phyloP scores from a whole-genome alignment of 1,140 invertebrate species.

The Drosophila pseudoobscura region DNA sequence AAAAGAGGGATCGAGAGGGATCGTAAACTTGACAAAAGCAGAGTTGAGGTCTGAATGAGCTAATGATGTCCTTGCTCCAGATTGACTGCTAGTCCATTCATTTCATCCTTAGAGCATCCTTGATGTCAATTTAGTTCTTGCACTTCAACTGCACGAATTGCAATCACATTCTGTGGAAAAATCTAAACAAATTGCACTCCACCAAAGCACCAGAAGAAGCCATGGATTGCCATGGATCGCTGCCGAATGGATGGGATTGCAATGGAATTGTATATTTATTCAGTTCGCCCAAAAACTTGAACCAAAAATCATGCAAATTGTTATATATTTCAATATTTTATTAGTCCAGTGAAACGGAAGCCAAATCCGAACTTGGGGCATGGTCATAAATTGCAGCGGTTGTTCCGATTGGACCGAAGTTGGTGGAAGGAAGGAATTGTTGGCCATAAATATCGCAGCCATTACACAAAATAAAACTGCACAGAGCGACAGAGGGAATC shows the following conservation, averaged over 20 bases:
- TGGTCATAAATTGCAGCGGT: constrained; percentile 75
- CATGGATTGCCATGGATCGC: constrained; percentile 11
- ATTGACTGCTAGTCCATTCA: too few relatives aligned
- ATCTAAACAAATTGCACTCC: constrained; percentile 34
- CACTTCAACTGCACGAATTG: constrained; percentile 2
- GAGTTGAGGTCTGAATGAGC: constrained; percentile 24
- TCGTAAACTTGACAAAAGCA: constrained; percentile 2
- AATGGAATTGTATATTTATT: constrained; percentile 37
- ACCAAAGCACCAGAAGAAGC: constrained; percentile 13
- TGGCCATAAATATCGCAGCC: constrained; percentile 64
- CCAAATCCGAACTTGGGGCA: constrained; percentile 33
- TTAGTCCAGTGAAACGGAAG: constrained; percentile 48
- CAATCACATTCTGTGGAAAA: constrained; percentile 13
- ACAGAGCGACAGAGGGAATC: constrained; percentile 20
- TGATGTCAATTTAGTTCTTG: constrained; percentile 34
- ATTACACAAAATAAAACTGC: constrained; percentile 32
- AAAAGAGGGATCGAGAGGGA: background rate
- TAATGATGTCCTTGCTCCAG: background rate
- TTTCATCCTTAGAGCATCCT: constrained; percentile 6
- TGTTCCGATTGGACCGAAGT: constrained; percentile 35
- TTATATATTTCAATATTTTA: constrained; percentile 80
- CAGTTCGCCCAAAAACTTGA: constrained; percentile 34
- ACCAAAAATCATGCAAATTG: constrained; percentile 66
- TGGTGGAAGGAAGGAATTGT: constrained; percentile 45
- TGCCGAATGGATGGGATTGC: background rate